Evolutionary conservation across 2,888 invertebrate genomes (phyloP).

Genomic region (Spialia ferax): DNA sequence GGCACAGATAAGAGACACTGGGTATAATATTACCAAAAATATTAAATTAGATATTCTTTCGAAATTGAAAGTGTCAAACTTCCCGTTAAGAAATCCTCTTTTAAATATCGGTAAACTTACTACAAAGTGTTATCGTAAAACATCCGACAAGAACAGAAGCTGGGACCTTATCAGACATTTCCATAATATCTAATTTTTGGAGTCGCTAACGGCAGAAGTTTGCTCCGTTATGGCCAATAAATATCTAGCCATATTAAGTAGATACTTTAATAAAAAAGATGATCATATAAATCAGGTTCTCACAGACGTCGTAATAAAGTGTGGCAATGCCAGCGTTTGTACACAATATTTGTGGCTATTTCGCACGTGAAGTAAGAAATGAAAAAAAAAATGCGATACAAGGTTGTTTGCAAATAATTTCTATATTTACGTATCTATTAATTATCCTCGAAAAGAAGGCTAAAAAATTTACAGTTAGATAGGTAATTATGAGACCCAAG

Average conservation of each 20-base stretch:
- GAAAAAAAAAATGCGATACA: conserved; percentile 1
- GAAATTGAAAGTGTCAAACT: conserved; percentile 3
- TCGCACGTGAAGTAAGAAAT: conserved; percentile 8
- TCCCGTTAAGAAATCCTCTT: conserved; percentile 8
- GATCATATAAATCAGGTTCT: conserved; percentile 43
- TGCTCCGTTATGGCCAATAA: conserved; percentile 60
- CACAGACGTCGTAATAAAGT: conserved; percentile 31
- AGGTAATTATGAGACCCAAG: no score
- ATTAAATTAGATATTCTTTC: background rate
- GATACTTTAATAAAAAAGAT: conserved; percentile 43
- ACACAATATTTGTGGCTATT: conserved; percentile 18
- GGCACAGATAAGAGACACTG: background rate
- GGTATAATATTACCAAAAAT: background rate
- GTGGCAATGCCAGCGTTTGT: conserved; percentile 19
- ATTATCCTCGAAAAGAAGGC: no score
- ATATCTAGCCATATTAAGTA: conserved; percentile 55
- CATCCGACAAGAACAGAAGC: conserved; percentile 22
- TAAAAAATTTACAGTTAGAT: no score
- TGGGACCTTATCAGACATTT: conserved; percentile 45
- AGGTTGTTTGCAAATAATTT: no score
- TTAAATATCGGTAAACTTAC: conserved; percentile 25
- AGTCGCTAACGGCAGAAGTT: conserved; percentile 63
- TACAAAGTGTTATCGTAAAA: conserved; percentile 29
- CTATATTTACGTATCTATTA: no score
- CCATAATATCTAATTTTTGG: conserved; percentile 57